Evolutionary conservation across 2,888 invertebrate genomes (phyloP).

Genomic region (Andrena praecox): DNA sequence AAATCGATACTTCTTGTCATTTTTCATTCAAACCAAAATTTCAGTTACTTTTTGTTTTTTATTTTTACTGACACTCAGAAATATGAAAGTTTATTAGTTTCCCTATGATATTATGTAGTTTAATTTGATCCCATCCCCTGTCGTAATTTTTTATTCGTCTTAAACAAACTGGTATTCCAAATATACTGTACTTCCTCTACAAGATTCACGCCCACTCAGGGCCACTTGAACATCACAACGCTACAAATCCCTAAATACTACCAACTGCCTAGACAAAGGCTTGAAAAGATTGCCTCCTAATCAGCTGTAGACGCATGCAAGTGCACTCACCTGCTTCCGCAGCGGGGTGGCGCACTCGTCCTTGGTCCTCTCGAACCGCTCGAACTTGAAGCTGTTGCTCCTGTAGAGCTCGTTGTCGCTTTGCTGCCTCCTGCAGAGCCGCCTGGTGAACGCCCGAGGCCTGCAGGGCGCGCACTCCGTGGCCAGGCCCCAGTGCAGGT

Average conservation of each 20-base stretch:
- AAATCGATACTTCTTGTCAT: too few species aligned
- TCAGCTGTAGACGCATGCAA: not conserved
- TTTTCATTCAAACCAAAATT: too few species aligned
- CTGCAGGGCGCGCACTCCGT: constrained; percentile 87
- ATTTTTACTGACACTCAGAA: too few species aligned
- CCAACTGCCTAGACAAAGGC: not conserved
- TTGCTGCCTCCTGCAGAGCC: constrained; percentile 90
- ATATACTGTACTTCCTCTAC: too few species aligned
- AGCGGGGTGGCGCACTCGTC: constrained; percentile 87
- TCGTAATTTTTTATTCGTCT: too few species aligned
- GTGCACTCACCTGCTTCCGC: constrained; percentile 88
- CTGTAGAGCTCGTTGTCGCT: constrained; percentile 94
- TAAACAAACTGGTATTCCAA: too few species aligned
- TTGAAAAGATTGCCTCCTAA: not conserved
- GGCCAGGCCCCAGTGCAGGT: constrained; percentile 87
- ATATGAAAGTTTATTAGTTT: too few species aligned
- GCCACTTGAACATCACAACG: not conserved
- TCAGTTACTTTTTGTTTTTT: too few species aligned
- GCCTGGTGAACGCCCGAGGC: constrained; percentile 88
- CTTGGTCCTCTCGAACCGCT: constrained; percentile 91
- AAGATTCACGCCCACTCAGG: not conserved
- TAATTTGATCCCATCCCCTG: too few species aligned
- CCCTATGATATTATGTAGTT: too few species aligned
- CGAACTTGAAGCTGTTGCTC: constrained; percentile 95
- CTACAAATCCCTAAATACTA: not conserved